Conservation (phyloP, 2,113 vertebrate genomes). For the Sander lucioperca region DNA sequence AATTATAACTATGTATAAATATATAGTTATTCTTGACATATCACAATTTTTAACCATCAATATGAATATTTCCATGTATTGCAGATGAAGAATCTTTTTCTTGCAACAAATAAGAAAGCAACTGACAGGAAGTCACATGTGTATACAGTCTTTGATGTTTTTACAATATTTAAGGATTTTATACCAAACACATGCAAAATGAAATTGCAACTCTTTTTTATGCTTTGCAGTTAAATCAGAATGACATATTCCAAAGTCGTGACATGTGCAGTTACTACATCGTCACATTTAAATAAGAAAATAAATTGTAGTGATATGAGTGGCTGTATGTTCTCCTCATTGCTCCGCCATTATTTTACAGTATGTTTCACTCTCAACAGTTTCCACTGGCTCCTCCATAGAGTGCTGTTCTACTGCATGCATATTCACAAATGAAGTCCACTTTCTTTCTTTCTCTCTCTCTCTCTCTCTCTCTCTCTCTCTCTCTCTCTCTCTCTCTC, state of each 20-base stretch:
- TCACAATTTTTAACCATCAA: no score
- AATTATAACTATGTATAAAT: no score
- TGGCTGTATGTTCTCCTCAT: conserved; percentile 12
- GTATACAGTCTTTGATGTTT: no score
- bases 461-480: conserved; percentile 1
- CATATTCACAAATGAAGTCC: conserved; percentile 21
- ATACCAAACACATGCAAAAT: no score
- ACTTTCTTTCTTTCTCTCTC: not conserved
- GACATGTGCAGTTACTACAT: not conserved
- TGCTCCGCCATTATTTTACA: conserved; percentile 7
- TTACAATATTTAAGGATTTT: no score
- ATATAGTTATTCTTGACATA: no score
- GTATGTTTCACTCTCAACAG: not conserved
- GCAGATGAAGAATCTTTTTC: no score
- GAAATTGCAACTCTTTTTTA: not conserved
- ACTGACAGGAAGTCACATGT: no score
- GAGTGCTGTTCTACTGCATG: not conserved
- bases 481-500: not conserved
- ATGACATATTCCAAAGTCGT: not conserved
- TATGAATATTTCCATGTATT: no score
- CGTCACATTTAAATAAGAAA: not conserved
- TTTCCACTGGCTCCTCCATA: not conserved
- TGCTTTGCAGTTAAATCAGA: not conserved
- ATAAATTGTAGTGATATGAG: conserved; percentile 6
- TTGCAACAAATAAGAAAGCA: no score